A percentile compares a stretch with the other conserved stretches of the same genome.
Evolutionary conservation across 1,140 invertebrate species (phyloP).

Genomic region (Drosophila santomea): DNA sequence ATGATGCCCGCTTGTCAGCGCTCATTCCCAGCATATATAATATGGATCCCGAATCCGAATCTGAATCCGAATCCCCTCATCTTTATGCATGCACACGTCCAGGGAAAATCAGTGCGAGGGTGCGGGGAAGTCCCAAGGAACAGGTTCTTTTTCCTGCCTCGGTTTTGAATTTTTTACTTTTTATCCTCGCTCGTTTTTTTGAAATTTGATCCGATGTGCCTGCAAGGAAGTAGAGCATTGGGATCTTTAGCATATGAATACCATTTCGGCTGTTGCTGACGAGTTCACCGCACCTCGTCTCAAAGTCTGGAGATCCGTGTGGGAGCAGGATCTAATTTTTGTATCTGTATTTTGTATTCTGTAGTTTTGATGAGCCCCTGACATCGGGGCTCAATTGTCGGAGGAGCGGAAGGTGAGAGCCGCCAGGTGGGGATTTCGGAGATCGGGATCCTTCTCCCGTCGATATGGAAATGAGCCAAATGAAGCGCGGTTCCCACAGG

Average conservation of each 20-base stretch:
- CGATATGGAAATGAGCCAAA: constrained; percentile 19
- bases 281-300: constrained; percentile 52
- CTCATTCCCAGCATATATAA: constrained; percentile 50
- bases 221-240: constrained; percentile 67
- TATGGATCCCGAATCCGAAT: constrained; percentile 26
- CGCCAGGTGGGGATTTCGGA: constrained; percentile 30
- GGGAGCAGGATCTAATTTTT: constrained; percentile 32
- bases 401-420: constrained; percentile 32
- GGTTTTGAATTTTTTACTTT: constrained; percentile 16
- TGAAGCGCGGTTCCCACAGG: constrained; percentile 37
- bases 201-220: constrained; percentile 67
- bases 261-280: constrained; percentile 49
- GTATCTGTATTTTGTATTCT: constrained; percentile 9
- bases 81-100: constrained; percentile 60
- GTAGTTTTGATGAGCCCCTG: constrained; percentile 41
- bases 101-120: neutral
- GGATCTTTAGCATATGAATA: constrained; percentile 68
- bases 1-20: constrained; percentile 74
- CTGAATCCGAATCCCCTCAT: constrained; percentile 20
- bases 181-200: constrained; percentile 30
- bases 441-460: neutral
- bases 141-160: constrained; percentile 76
- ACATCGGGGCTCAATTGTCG: constrained; percentile 43
- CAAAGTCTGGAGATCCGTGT: constrained; percentile 16
- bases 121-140: constrained; percentile 42